Evolutionary conservation across 2,797 vertebrate genomes (phyloP).

Genomic region (Yasuhikotakia modesta): DNA sequence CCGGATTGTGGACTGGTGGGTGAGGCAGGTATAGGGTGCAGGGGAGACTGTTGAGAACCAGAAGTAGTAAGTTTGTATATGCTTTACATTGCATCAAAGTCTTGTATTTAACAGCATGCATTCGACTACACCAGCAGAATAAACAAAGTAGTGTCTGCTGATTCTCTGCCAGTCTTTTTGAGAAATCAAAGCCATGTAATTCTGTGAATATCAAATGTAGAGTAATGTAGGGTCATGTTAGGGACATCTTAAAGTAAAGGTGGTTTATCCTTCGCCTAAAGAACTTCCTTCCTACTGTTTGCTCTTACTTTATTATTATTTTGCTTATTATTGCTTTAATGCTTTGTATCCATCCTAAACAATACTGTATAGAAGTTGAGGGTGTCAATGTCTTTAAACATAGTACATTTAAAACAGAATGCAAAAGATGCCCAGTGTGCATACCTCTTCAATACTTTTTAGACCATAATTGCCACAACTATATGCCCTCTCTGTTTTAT

Average conservation of each 20-base stretch:
- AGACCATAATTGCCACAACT: no score
- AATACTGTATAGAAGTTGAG: neutral
- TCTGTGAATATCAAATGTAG: no score
- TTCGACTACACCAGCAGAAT: neutral
- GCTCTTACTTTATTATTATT: no score
- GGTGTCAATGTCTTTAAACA: neutral
- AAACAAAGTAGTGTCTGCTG: neutral
- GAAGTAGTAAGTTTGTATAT: slow-evolving; percentile 3
- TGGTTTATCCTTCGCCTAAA: no score
- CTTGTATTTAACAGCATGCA: neutral
- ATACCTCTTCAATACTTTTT: no score
- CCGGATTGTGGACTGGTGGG: slow-evolving; percentile 98
- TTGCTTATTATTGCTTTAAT: no score
- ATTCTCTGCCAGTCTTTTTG: neutral
- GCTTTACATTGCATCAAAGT: neutral
- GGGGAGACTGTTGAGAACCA: slow-evolving; percentile 83
- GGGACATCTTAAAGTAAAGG: neutral
- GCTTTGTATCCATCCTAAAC: neutral
- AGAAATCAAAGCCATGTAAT: neutral
- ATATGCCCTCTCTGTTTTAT: neutral
- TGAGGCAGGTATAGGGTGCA: slow-evolving; percentile 96
- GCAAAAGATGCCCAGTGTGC: neutral
- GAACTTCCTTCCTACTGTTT: no score
- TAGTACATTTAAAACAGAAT: neutral
- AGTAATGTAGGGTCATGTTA: neutral